Base-by-base conservation (phyloP, 2,888 invertebrate genomes). In the Pseudeuparius sepicola region DNA sequence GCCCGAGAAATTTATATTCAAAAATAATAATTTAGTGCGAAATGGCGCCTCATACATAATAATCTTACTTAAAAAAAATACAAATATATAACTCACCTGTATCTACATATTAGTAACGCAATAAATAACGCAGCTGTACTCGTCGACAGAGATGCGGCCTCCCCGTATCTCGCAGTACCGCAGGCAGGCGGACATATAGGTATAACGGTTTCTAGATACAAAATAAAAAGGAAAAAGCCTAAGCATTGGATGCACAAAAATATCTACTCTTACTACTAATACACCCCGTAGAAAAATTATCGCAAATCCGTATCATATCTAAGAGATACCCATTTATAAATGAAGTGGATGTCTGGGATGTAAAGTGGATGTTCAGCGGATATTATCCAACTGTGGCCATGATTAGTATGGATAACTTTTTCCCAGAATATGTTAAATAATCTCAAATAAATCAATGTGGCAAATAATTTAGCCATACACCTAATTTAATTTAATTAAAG, bases 111-210 rank as follows among this genome's bases (percentile, higher is more conserved):
- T 41, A 68, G 41, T 27, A 70, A 45, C 36, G 70, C 60, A 50
- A 70, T 57, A 40, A 67, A 51, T 43, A 73, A 51, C 43, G 71
- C 64, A 42, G 71, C 64, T 40, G 71, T 63, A 56, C 62, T 62
- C 42, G 63, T 47, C 51, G 75, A 63, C 39, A 69, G 43, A 17
- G 69, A 59, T 24, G 68, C 60, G 15, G 71, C 75, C 40, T 65
- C 70, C 46, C 67, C 70, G 54, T 73, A 78, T 30, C 71, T 64
- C 35, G 75, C 68, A 54, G 78, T 75, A 5, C 78, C 82, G 63
- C 92, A 92, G 54, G 90, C 90, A 43, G 90, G 92, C 50, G 90
- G 92, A 57, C 92, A 92, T 52, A 90, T 85, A 48, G 90, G 89
- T 49, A 88, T 84, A 54, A 87, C 80, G 33, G 88, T 83, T 71